These are phyloP conservation scores for Alosa sapidissima DNA, from an alignment of 2,797 vertebrate genomes.

Conservation along the genomic window DNA sequence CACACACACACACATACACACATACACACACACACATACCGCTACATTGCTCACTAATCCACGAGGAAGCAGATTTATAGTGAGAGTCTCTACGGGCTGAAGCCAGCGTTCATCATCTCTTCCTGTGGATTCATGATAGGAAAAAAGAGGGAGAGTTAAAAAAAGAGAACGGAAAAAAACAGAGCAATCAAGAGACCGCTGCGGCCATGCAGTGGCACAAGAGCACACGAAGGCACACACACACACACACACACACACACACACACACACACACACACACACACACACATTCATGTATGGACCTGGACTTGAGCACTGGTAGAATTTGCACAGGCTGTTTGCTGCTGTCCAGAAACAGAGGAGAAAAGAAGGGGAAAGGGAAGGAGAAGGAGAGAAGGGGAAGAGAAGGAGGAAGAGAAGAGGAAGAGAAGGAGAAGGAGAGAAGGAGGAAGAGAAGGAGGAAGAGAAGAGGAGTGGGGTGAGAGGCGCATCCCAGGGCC, in stretches of 20 bases:
- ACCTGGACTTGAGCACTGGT: too few relatives aligned
- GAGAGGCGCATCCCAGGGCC: not conserved
- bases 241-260: not conserved
- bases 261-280: constrained; percentile 14
- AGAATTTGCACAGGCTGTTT: too few relatives aligned
- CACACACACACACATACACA: not conserved
- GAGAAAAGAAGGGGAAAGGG: too few relatives aligned
- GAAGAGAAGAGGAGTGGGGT: not conserved
- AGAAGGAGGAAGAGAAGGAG: not conserved
- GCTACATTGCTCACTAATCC: constrained; percentile 40
- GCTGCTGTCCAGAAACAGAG: too few relatives aligned
- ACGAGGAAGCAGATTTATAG: constrained; percentile 58
- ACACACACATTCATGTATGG: too few relatives aligned
- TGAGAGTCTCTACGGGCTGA: constrained; percentile 29
- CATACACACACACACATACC: constrained; percentile 1
- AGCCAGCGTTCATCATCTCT: constrained; percentile 48
- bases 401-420: not conserved
- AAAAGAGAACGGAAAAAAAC: constrained; percentile 36
- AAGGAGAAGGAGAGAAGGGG: too few relatives aligned
- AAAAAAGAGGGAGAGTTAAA: constrained; percentile 34
- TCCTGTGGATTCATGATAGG: constrained; percentile 40
- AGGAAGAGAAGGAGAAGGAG: too few relatives aligned
- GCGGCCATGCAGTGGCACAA: constrained; percentile 19
- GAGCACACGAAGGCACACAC: constrained; percentile 30
- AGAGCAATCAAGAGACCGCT: constrained; percentile 35